These are phyloP conservation scores for Gallinago solitaria DNA, from an alignment of 2,797 vertebrate genomes.

Conservation along the genomic window DNA sequence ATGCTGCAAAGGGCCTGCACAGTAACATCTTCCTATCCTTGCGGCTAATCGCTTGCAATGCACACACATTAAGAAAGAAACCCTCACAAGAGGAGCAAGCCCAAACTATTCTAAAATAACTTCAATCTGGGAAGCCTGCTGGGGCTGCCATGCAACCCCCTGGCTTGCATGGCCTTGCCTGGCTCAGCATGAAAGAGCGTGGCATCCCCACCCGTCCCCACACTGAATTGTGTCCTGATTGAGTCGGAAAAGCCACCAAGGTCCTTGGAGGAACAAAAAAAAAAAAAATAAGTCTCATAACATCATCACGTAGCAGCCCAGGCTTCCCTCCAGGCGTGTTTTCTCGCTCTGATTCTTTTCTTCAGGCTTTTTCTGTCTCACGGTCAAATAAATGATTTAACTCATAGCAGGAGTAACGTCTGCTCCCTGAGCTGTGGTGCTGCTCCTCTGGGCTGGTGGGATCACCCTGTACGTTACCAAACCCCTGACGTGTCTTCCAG, in stretches of 20 bases:
- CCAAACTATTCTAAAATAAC: background rate
- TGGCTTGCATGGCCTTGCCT: background rate
- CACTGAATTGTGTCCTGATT: background rate
- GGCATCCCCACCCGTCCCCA: background rate
- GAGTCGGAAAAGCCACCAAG: rapidly evolving
- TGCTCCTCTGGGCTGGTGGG: rapidly evolving
- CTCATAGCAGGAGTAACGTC: background rate
- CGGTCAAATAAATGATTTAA: background rate
- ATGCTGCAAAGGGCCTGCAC: background rate
- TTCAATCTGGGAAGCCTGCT: background rate
- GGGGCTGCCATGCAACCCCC: background rate
- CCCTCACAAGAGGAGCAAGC: background rate
- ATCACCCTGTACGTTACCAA: background rate
- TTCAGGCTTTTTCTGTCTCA: background rate
- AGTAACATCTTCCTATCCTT: background rate
- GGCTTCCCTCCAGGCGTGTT: background rate
- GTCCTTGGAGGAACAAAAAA: background rate
- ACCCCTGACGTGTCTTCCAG: background rate
- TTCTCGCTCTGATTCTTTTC: background rate
- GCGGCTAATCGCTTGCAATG: background rate
- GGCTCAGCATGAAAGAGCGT: rapidly evolving
- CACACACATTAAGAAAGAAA: background rate
- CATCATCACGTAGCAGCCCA: rapidly evolving
- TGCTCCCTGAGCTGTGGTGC: background rate
- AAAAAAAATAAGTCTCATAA: background rate